These are phyloP conservation scores for Prunella himalayana DNA, from an alignment of 2,113 vertebrate species.

Conservation along the genomic window DNA sequence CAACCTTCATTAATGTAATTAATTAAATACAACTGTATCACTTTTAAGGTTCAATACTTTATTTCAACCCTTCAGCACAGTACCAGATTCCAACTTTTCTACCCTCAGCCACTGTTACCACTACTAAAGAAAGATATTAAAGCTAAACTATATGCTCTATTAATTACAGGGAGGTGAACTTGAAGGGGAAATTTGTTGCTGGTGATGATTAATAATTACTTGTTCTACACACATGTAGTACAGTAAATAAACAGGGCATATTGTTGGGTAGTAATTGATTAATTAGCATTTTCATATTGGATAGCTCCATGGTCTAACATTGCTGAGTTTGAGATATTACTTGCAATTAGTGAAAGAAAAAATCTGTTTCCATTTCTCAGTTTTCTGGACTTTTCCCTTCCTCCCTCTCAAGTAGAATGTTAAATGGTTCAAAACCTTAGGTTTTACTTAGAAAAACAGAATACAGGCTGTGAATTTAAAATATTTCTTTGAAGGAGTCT, in stretches of 20 bases:
- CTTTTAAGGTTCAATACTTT: not conserved
- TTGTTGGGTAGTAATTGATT: constrained; percentile 68
- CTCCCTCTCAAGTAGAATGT: not conserved
- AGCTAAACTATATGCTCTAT: constrained; percentile 56
- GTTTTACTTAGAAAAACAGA: constrained; percentile 50
- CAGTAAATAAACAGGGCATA: constrained; percentile 57
- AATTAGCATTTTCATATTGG: constrained; percentile 64
- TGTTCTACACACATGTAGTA: constrained; percentile 29
- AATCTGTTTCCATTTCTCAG: constrained; percentile 33
- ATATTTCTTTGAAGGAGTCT: not conserved
- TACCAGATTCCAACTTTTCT: not conserved
- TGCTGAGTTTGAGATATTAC: constrained; percentile 67
- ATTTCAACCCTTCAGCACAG: not conserved
- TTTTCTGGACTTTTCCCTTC: not conserved
- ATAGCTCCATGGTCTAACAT: constrained; percentile 54
- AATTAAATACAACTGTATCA: not conserved
- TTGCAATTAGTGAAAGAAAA: constrained; percentile 59
- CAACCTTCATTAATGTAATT: not conserved
- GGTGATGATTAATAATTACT: constrained; percentile 71
- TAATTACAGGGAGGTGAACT: constrained; percentile 69
- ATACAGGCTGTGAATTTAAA: not conserved
- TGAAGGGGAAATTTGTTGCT: constrained; percentile 60
- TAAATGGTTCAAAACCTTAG: constrained; percentile 42
- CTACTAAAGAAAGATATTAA: constrained; percentile 44
- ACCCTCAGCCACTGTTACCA: not conserved